Evolutionary conservation across 2,113 vertebrate genomes (phyloP), one percentile per base, ranked within the genome.

Genomic region (Neolamprologus variostigma): DNA sequence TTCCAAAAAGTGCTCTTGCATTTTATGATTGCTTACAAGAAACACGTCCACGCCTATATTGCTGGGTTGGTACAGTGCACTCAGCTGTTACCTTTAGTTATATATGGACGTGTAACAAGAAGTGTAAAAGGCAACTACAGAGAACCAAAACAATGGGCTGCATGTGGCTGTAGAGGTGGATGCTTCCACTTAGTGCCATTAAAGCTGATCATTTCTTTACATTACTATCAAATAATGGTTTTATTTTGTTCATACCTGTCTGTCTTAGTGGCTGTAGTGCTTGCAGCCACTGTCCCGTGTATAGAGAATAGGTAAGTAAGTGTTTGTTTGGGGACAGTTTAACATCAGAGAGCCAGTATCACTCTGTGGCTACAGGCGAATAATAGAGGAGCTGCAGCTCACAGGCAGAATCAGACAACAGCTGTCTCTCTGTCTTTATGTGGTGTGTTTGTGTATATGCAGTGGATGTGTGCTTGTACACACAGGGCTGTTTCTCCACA

Each of bases 301-400:
- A 86, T 86, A 92, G 82, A 85, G 84, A 85, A 73, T 90, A 84
- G 88, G 88, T 93, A 87, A 90, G 91, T 91, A 82, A 86, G 82
- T 80, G 57, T 59, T 81, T 83, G 88, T 90, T 88, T 47, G 19
- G 84, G 63, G 84, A 80, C 80, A 88, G 83, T 92, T 91, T 61
- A 88, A 92, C 89, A 89, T 92, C 87, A 86, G 57, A 86, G 80
- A 85, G 81, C 66, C 82, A 91, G 83, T 45, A 6, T 88, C 88
- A 87, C 88, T 73, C 84, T 91, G 28, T 81, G 81, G 87, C 89
- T 42, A 3, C 54, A 94, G 93, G 82, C 92, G 84, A 91, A 93
- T 91, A 59, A 59, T 88, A 79, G 83, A 87, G 89, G 45, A n/a
- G 85, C 89, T 89, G 71, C 84, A 71, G 86, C 87, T 91, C 54